Base-by-base conservation (phyloP, 2,113 vertebrate species). In the Prunella himalayana region DNA sequence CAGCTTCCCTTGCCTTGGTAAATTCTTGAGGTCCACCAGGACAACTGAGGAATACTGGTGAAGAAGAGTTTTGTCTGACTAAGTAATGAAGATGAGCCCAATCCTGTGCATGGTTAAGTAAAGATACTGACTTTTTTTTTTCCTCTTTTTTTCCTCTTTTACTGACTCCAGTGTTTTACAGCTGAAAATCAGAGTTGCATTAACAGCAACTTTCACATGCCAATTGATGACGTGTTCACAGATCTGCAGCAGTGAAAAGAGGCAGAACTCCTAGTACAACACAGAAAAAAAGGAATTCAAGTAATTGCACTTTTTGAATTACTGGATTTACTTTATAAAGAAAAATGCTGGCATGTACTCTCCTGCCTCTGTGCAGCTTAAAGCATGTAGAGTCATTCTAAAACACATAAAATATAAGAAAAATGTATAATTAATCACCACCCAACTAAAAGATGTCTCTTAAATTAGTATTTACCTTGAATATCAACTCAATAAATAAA, bases 261-360 rank as follows among this genome's bases (percentile, higher is more conserved):
- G 83, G 9, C 64, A 88, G 64, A 80, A 68, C 19, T 78, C 82
- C 47, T 28, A 78, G 57, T 33, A 64, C 37, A 82, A 64, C 8
- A 23, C 13, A 84, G 80, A 35, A 81, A 70, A 44, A 45, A 82
- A 90, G 19, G 33, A 81, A 79, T 13, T 57, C 10, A 83, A 83
- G 22, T 84, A 78, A 75, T 51, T 82, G n/a, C 39, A 75, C 44
- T 68, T 82, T 94, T 82, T 92, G n/a, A 91, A 91, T 92, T 60
- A 75, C 37, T 47, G 69, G 60, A 73, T 75, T 84, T 92, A 56
- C 51, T 93, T 91, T 56, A 60, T 25, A 56, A 75, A 86, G 69
- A 78, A 92, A 92, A 88, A 75, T 41, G 77, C 42, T 93, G 80
- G 77, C 92, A 71, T 92, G 77, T 91, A 68, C 35, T n/a, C 45